Conservation (phyloP, 2,113 vertebrate genomes). For the Corynorhinus townsendii region DNA sequence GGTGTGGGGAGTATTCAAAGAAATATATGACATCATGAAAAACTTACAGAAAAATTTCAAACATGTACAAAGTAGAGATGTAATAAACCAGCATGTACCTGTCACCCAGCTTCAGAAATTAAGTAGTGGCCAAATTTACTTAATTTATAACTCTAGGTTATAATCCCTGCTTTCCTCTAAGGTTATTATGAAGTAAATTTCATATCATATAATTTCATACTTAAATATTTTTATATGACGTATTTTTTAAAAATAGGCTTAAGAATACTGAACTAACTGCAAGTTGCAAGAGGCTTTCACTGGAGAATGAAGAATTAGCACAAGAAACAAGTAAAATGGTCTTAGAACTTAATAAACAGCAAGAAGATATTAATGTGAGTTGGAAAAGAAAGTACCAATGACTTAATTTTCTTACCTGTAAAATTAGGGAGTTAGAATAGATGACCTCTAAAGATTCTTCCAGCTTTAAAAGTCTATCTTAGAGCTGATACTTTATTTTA, state of each 20-base stretch:
- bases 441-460: neutral
- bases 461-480: conserved; percentile 22
- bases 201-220: neutral
- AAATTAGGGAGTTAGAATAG: neutral
- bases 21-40: conserved; percentile 27
- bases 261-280: conserved; percentile 80
- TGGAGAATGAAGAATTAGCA: conserved; percentile 82
- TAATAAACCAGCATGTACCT: conserved; percentile 10
- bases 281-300: conserved; percentile 79
- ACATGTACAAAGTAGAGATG: neutral
- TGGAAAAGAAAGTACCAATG: conserved; percentile 38
- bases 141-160: neutral
- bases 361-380: conserved; percentile 83
- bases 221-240: conserved; percentile 12
- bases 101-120: neutral
- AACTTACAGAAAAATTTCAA: conserved; percentile 34
- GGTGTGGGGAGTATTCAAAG: neutral
- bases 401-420: conserved; percentile 36
- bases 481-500: conserved; percentile 37
- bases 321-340: conserved; percentile 75
- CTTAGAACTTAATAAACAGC: conserved; percentile 77
- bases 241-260: conserved; percentile 78
- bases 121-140: neutral
- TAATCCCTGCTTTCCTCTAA: neutral
- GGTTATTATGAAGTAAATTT: conserved; percentile 50